Conservation (phyloP, 2,888 invertebrate genomes). For the Iselma pallidipennis region DNA sequence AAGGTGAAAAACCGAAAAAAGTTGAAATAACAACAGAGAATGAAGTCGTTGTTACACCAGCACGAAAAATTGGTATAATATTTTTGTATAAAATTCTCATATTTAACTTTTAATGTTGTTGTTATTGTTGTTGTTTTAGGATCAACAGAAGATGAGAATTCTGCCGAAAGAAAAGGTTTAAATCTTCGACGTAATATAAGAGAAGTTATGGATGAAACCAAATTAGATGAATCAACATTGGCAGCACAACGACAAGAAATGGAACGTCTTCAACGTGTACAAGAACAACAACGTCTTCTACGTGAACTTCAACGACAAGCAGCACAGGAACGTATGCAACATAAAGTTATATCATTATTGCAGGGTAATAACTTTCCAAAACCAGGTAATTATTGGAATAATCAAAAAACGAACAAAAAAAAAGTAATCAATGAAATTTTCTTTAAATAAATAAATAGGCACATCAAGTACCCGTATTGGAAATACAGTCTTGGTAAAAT, state of each 20-base stretch:
- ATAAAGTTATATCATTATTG: slow-evolving; percentile 70
- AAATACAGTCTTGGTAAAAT: slow-evolving; percentile 54
- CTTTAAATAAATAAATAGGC: slow-evolving; percentile 32
- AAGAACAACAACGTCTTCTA: slow-evolving; percentile 82
- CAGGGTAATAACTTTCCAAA: slow-evolving; percentile 64
- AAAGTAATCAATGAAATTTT: background rate
- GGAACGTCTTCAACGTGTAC: slow-evolving; percentile 81
- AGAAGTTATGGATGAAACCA: slow-evolving; percentile 92
- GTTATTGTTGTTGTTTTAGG: slow-evolving; percentile 39
- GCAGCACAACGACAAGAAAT: slow-evolving; percentile 93
- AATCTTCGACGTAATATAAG: slow-evolving; percentile 85
- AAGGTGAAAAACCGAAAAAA: slow-evolving; percentile 53
- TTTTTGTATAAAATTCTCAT: background rate
- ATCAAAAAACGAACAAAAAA: background rate
- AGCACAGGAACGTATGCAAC: slow-evolving; percentile 72
- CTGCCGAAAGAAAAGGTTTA: slow-evolving; percentile 41
- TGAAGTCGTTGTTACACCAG: slow-evolving; percentile 78
- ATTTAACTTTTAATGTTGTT: background rate
- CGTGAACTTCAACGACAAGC: slow-evolving; percentile 82
- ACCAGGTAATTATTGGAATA: slow-evolving; percentile 45
- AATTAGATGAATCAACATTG: slow-evolving; percentile 88
- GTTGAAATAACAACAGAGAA: slow-evolving; percentile 64
- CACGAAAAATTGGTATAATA: slow-evolving; percentile 46
- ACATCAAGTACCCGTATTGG: slow-evolving; percentile 47
- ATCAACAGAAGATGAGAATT: slow-evolving; percentile 39